Base-by-base conservation (phyloP, 2,113 vertebrate genomes). In the Pristiophorus japonicus region DNA sequence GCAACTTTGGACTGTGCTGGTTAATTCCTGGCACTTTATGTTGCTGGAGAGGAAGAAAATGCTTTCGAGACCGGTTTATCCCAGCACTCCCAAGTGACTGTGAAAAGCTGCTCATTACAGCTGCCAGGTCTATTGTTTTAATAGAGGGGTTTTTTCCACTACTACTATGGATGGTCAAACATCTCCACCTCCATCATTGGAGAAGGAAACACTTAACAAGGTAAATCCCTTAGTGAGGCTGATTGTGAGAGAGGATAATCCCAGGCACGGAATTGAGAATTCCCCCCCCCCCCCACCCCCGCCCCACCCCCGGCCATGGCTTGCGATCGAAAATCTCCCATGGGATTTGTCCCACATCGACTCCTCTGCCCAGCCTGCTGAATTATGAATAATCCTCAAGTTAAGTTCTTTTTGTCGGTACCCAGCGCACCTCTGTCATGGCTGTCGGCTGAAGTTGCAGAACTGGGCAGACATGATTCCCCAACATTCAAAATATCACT, bases 271-370 rank as follows among this genome's bases (percentile, higher is more conserved):
- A 27, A 1, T 20, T 4, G 75, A 81, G 42, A 42, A 81, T 81
- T n/a, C 4, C 6, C 38, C 0, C 4, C 78, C 1, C 0, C 45
- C 24, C 59, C 38, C 0, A 1, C 78, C 1, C 0, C 45, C 24
- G 4, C 4, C 6, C 38, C 0, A 1, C 78, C 1, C 0, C 45
- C 24, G 4, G 0, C 24, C 24, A 10, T 6, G 78, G 24, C 47
- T 51, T 27, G 22, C 24, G 45, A 51, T 30, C 45, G 24, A 27
- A 55, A 51, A 55, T 55, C 84, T 30, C 45, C 47, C 47, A 55
- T 3, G 0, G 47, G 45, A 45, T 81, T 12, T 27, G 24, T 27
- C 24, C 47, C 45, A 6, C 1, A 18, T 30, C 24, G 27, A 0
- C 67, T 4, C 22, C 27, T 70, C 66, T 24, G 14, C 24, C 47